These are phyloP conservation scores for Martes martes DNA, from an alignment of 2,113 vertebrate species.

Conservation along the genomic window DNA sequence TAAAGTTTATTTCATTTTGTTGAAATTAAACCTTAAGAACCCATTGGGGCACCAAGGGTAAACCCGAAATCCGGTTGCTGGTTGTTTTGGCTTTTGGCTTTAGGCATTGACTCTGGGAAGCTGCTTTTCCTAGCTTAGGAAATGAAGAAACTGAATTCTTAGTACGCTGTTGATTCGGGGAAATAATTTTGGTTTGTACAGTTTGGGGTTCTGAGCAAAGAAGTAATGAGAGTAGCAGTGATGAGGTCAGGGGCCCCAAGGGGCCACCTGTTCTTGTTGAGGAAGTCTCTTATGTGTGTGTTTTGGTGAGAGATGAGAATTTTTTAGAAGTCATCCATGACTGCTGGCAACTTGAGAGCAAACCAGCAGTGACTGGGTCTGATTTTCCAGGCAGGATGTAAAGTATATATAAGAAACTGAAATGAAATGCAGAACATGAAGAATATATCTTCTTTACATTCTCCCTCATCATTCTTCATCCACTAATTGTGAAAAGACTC, in stretches of 20 bases:
- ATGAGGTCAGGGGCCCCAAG: background rate
- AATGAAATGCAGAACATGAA: conserved; percentile 3
- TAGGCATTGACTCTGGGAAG: background rate
- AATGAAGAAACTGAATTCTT: background rate
- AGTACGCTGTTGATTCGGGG: background rate
- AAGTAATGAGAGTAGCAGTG: background rate
- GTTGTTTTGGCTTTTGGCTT: background rate
- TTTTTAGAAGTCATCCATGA: background rate
- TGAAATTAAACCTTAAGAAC: background rate
- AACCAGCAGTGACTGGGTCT: background rate
- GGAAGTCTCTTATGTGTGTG: background rate
- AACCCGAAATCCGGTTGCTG: background rate
- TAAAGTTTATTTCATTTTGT: background rate
- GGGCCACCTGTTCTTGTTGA: background rate
- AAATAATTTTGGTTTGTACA: background rate
- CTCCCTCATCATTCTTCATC: background rate
- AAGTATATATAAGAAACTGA: conserved; percentile 16
- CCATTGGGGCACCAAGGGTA: background rate
- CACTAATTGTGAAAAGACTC: background rate
- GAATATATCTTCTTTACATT: background rate
- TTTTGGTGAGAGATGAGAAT: background rate
- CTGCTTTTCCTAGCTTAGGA: background rate
- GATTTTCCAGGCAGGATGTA: background rate
- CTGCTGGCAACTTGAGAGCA: background rate
- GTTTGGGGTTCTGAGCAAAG: background rate